phyloP scores from a whole-genome alignment of 2,888 invertebrate species.

The Atrina japonica region DNA sequence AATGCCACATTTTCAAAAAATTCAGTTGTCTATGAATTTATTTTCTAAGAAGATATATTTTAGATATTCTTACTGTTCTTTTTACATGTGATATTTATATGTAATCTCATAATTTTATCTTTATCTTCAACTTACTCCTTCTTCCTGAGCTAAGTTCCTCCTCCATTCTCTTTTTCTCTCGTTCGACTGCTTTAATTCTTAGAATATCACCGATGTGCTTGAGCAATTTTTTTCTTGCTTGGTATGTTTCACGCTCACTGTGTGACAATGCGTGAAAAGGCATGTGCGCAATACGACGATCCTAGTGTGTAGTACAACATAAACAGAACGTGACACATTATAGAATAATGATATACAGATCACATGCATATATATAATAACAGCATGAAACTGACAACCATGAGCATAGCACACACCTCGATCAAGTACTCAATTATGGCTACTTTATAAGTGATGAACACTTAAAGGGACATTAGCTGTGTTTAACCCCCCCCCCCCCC shows the following conservation, averaged over 20 bases:
- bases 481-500: too few species aligned
- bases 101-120: neutral
- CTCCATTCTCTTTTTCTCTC: slow-evolving; percentile 72
- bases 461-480: too few species aligned
- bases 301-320: slow-evolving; percentile 58
- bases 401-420: too few species aligned
- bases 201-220: slow-evolving; percentile 76
- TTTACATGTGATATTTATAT: neutral
- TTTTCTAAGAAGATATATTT: too few species aligned
- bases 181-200: slow-evolving; percentile 75
- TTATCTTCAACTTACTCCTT: slow-evolving; percentile 68
- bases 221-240: slow-evolving; percentile 74
- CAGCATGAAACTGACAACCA: too few species aligned
- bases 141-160: slow-evolving; percentile 71
- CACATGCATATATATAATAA: too few species aligned
- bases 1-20: too few species aligned
- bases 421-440: too few species aligned
- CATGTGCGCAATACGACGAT: slow-evolving; percentile 79
- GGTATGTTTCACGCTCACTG: slow-evolving; percentile 79
- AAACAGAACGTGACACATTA: neutral
- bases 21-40: too few species aligned
- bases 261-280: slow-evolving; percentile 80
- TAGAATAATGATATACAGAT: too few species aligned
- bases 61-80: neutral
- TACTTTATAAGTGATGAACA: too few species aligned